Evolutionary conservation across 2,113 vertebrate species (phyloP).

Genomic region (Cygnus atratus): DNA sequence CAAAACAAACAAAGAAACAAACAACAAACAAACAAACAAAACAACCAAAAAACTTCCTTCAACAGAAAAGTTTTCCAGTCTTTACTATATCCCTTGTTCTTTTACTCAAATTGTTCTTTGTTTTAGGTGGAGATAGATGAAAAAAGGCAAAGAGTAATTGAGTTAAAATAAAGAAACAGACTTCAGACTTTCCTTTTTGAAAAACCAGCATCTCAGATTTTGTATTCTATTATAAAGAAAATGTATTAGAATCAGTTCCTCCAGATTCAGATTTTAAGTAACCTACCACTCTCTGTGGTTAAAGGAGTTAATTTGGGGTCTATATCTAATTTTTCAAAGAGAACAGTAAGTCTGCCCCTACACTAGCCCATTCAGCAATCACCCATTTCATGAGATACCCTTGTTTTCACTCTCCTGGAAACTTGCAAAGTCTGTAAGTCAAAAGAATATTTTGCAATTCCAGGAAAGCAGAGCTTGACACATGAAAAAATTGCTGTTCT

Average conservation of each 20-base stretch:
- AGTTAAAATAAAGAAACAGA: neutral
- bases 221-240: neutral
- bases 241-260: neutral
- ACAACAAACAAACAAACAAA: no score
- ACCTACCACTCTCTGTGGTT: neutral
- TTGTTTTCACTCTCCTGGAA: neutral
- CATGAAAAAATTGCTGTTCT: neutral
- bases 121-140: neutral
- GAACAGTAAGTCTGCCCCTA: fast-evolving
- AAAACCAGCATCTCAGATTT: neutral
- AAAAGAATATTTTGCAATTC: neutral
- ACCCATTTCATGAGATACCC: neutral
- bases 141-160: neutral
- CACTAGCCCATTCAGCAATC: neutral
- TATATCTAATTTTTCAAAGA: neutral
- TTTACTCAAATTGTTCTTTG: neutral
- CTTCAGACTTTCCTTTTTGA: neutral
- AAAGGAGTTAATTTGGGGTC: neutral
- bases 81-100: neutral
- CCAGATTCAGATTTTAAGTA: neutral
- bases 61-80: neutral
- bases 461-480: neutral
- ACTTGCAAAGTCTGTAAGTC: neutral
- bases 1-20: no score
- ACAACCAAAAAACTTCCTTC: neutral